phyloP scores from a whole-genome alignment of 2,797 vertebrate genomes.

The Okamejei kenojei region DNA sequence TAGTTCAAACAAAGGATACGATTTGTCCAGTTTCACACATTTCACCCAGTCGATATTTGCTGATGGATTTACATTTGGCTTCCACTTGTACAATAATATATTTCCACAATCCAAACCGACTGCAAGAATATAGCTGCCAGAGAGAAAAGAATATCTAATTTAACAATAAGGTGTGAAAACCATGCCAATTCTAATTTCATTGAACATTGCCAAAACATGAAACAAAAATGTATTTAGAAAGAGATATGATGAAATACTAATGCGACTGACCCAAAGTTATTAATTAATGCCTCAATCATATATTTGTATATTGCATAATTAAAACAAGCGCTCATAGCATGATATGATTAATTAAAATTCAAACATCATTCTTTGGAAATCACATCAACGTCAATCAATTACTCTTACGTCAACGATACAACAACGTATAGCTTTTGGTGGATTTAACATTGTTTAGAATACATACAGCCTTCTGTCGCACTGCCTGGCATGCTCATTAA shows the following conservation, averaged over 20 bases:
- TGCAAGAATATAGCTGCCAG: conserved; percentile 74
- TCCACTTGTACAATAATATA: conserved; percentile 79
- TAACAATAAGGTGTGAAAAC: not conserved
- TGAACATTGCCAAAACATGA: not conserved
- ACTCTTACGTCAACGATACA: not conserved
- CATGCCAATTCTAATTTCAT: not conserved
- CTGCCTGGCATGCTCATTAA: too few relatives aligned
- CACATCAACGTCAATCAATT: not conserved
- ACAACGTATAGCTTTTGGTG: not conserved
- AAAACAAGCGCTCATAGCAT: not conserved
- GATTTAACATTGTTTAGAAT: not conserved
- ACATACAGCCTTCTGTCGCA: not conserved
- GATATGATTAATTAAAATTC: not conserved
- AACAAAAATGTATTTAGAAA: not conserved
- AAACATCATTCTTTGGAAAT: not conserved
- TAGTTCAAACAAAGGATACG: conserved; percentile 61
- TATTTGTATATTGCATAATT: not conserved
- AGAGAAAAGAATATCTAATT: conserved; percentile 37
- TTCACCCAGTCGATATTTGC: conserved; percentile 67
- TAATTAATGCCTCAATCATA: not conserved
- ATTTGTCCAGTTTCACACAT: conserved; percentile 62
- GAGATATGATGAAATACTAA: not conserved
- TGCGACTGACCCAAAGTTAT: not conserved
- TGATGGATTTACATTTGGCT: conserved; percentile 52
- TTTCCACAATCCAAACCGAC: conserved; percentile 79